Conservation (phyloP, 2,888 invertebrate species). For the Ornithoptera alexandrae region DNA sequence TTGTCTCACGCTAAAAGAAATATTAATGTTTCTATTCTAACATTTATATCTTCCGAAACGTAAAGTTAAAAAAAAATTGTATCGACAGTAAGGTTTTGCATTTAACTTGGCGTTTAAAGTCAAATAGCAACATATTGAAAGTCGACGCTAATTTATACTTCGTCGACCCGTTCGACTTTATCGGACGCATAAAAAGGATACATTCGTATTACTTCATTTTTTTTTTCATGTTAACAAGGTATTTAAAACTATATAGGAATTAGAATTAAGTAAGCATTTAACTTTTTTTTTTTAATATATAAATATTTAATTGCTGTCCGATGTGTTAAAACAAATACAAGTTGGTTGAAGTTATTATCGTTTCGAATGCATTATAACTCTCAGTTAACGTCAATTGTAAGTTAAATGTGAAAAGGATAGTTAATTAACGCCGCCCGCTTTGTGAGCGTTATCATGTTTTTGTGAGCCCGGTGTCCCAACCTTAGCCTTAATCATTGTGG, state of each 20-base stretch:
- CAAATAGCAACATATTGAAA: conserved; percentile 30
- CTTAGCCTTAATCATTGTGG: conserved; percentile 45
- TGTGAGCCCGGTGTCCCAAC: conserved; percentile 36
- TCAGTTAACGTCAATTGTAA: not conserved
- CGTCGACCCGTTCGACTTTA: conserved; percentile 28
- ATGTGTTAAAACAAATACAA: no score
- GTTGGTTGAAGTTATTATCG: no score
- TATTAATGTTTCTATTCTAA: conserved; percentile 38
- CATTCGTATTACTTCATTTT: not conserved
- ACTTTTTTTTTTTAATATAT: not conserved
- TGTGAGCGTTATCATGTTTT: conserved; percentile 37
- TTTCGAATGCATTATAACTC: not conserved
- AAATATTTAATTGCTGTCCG: no score
- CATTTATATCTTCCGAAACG: conserved; percentile 40
- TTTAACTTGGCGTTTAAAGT: conserved; percentile 24
- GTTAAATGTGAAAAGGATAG: conserved; percentile 19
- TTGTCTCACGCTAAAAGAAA: conserved; percentile 60
- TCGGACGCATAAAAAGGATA: conserved; percentile 15
- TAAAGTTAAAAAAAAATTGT: conserved; percentile 22
- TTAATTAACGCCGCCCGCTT: conserved; percentile 19
- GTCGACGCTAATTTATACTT: conserved; percentile 37
- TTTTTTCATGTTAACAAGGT: not conserved
- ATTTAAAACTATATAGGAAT: not conserved
- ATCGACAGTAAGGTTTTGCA: conserved; percentile 15
- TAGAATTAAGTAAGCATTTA: no score